These are phyloP conservation scores for Thera britannica DNA, from an alignment of 2,888 invertebrate genomes.

Conservation along the genomic window DNA sequence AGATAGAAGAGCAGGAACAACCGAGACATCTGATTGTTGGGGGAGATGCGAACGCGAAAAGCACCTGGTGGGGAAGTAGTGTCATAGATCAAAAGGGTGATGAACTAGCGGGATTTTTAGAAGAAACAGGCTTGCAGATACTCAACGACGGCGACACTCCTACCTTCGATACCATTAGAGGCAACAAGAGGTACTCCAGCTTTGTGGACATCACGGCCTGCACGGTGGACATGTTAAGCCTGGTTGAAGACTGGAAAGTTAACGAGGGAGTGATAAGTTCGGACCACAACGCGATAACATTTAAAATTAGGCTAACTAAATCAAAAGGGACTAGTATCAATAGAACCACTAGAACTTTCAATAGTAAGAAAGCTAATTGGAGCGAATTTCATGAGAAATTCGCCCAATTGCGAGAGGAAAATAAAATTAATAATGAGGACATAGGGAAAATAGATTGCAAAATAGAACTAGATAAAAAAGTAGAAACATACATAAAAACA, in stretches of 20 bases:
- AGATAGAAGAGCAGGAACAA: no score
- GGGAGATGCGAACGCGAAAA: no score
- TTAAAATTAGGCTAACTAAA: conserved; percentile 31
- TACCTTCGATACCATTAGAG: not conserved
- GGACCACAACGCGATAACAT: conserved; percentile 42
- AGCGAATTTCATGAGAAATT: not conserved
- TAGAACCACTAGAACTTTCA: conserved; percentile 13
- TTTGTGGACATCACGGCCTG: conserved; percentile 6
- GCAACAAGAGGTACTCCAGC: not conserved
- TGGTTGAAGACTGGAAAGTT: conserved; percentile 7
- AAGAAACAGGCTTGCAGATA: not conserved
- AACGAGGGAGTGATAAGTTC: not conserved
- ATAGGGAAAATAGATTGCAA: conserved; percentile 9
- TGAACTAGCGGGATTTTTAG: not conserved
- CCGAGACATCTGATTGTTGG: no score
- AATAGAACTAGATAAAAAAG: not conserved
- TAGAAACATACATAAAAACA: not conserved
- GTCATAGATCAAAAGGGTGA: not conserved
- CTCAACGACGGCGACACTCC: not conserved
- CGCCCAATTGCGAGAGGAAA: not conserved
- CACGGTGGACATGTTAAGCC: conserved; percentile 10
- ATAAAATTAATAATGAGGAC: not conserved
- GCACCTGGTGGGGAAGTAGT: no score
- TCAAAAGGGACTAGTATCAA: conserved; percentile 13
- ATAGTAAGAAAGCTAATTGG: conserved; percentile 4